Evolutionary conservation across 2,888 invertebrate genomes (phyloP), one percentile per base, ranked within the genome.

Genomic region (Mongoloraphidia duomilia): DNA sequence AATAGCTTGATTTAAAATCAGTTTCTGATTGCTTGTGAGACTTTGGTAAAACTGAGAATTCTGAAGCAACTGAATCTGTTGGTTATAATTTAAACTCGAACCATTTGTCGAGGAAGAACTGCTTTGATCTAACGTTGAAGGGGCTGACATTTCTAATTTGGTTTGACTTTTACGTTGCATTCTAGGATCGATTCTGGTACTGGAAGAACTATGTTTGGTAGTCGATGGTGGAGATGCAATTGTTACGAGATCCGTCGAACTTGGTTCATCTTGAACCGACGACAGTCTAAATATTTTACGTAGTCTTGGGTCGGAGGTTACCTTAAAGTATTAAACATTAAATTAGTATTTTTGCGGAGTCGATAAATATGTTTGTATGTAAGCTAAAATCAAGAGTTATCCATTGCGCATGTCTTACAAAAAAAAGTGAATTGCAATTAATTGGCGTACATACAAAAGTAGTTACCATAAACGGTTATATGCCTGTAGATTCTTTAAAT

Each of bases 281-380:
- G 77, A 75, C 53, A 85, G 63, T 48, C 84, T 75, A 62, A 87
- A 82, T 48, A 88, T 83, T 65, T 82, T 83, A 52, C 80, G 70
- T 52, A 89, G 61, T 49, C 89, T 76, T 2, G 89, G 89, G 72
- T 89, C 89, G 34, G 78, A 73, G 41, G 81, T 72, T 40, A 79
- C 82, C 60, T 80, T 76, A 9, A 76, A 74, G 58, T 79, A 77
- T 44, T 79, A 75, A 12, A 75, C 77, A 56, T 74, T 77, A 50
- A 78, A 69, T 57, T 77, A 26, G 26, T 6, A 26, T 26, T 26
- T 26, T 26, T 26, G 26, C 26, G 6, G 17, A 17, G 4, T 3
- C 17, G 4, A 17, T 4, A 17, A 17, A 1, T 26, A 6, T 26
- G 3, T 26, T 26, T 26, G 26, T 26, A 6, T 26, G 26, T 26